Conservation (phyloP, 53 echinoderm and acorn worm species). For the Luidia sarsii region DNA sequence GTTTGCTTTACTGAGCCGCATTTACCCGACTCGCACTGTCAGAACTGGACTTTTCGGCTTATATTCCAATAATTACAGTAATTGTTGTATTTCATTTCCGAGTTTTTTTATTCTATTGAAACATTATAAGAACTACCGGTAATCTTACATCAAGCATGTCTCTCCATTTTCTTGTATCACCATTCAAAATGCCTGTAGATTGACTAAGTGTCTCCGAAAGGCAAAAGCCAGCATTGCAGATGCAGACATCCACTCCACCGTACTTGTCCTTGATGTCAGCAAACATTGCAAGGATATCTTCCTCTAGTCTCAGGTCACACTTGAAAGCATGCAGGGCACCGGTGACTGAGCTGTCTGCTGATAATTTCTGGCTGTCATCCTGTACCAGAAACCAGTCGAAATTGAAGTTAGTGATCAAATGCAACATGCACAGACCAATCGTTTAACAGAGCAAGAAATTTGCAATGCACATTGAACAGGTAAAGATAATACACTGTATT, state of each 20-base stretch:
- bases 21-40: no score
- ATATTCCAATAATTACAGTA: no score
- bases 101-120: no score
- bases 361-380: constrained; percentile 33
- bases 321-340: constrained; percentile 58
- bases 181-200: constrained; percentile 38
- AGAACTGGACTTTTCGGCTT: no score
- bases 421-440: no score
- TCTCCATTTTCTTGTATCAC: constrained; percentile 53
- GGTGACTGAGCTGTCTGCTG: constrained; percentile 8
- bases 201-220: not conserved
- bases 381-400: not conserved
- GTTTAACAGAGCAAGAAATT: no score
- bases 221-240: constrained; percentile 61
- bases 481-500: no score
- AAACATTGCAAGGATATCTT: constrained; percentile 71
- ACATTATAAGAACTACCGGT: no score
- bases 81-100: no score
- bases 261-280: constrained; percentile 50
- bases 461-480: no score
- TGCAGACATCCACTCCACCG: constrained; percentile 72
- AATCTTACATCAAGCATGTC: constrained; percentile 59
- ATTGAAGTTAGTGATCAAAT: no score
- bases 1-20: no score
- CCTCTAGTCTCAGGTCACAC: constrained; percentile 65